Percentiles rank a stretch among this genome's conserved stretches.
Evolutionary conservation across 2,888 invertebrate species (phyloP).

Genomic region (Crematogaster levior): DNA sequence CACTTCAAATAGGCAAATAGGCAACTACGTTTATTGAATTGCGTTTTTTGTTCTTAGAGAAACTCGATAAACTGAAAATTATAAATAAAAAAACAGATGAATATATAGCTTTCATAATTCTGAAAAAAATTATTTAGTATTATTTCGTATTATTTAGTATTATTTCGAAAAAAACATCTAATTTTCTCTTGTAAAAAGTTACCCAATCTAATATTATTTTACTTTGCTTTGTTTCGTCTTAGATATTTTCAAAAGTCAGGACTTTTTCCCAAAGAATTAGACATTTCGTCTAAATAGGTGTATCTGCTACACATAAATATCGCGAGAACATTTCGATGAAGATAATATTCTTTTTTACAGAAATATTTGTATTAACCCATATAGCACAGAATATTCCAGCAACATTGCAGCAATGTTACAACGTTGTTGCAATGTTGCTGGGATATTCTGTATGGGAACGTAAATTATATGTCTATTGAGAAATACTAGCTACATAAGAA

Average conservation of each 20-base stretch:
- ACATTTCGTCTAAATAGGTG: not conserved
- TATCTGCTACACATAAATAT: not conserved
- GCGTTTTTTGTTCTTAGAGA: not conserved
- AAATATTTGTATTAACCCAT: not conserved
- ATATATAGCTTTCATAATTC: not conserved
- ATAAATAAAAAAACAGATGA: not conserved
- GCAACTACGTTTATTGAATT: not conserved
- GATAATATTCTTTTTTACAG: not conserved
- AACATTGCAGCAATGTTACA: too few species aligned
- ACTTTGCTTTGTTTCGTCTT: not conserved
- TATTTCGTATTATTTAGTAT: too few species aligned
- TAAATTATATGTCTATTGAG: not conserved
- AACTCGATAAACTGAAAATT: not conserved
- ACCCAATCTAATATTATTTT: not conserved
- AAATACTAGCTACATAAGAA: not conserved
- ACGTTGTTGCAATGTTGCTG: too few species aligned
- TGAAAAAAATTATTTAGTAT: not conserved
- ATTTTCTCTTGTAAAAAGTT: not conserved
- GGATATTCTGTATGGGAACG: too few species aligned
- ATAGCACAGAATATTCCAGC: too few species aligned
- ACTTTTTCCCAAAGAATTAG: not conserved
- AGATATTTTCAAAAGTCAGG: not conserved
- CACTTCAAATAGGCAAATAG: not conserved
- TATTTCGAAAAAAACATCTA: not conserved
- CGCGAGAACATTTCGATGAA: not conserved